Evolutionary conservation across 2,888 invertebrate genomes (phyloP).

Genomic region (Hecatera dysodea): DNA sequence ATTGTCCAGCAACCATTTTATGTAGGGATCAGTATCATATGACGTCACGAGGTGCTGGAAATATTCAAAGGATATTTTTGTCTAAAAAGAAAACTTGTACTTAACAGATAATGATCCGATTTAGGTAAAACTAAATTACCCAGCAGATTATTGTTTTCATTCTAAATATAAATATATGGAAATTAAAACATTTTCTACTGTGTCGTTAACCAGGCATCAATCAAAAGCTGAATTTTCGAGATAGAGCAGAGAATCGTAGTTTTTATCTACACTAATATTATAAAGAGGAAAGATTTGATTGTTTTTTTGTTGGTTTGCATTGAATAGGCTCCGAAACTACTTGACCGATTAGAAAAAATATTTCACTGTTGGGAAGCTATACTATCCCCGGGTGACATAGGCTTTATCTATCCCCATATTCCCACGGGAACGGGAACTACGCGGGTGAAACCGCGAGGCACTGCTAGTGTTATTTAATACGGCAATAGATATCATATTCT

Average conservation of each 20-base stretch:
- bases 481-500: neutral
- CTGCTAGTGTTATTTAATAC: neutral
- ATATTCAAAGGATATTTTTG: constrained; percentile 19
- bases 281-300: no score
- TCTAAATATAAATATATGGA: neutral
- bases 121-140: neutral
- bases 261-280: no score
- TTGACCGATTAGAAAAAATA: no score
- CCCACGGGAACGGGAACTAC: no score
- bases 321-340: no score
- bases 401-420: no score
- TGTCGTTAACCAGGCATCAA: neutral
- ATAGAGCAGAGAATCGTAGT: neutral
- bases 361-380: no score
- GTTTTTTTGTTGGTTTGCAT: no score
- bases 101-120: no score
- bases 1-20: constrained; percentile 97
- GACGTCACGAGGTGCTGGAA: constrained; percentile 95
- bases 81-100: neutral
- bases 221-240: neutral
- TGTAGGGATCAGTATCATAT: constrained; percentile 95
- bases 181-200: neutral
- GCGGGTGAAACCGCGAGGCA: no score
- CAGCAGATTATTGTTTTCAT: no score
- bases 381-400: no score